phyloP scores from a whole-genome alignment of 2,113 vertebrate genomes.

The Ageneiosus marmoratus region DNA sequence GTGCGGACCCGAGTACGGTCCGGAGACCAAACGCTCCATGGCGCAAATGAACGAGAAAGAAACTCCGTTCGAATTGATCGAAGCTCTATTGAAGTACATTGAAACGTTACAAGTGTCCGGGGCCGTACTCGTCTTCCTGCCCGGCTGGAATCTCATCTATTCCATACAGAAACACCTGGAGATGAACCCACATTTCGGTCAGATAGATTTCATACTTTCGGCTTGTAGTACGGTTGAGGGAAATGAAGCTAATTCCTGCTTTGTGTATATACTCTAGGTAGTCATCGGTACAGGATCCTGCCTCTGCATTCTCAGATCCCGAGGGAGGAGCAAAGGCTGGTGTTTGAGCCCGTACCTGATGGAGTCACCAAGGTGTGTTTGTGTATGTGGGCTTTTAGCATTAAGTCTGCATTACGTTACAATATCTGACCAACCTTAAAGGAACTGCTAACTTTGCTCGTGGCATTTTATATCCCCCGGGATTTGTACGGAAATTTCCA shows the following conservation, averaged over 20 bases:
- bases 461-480: no score
- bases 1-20: slow-evolving; percentile 83
- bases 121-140: slow-evolving; percentile 90
- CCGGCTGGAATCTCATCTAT: slow-evolving; percentile 96
- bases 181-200: slow-evolving; percentile 91
- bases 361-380: slow-evolving; percentile 81
- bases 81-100: slow-evolving; percentile 89
- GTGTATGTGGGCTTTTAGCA: no score
- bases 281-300: slow-evolving; percentile 81
- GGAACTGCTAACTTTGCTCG: no score
- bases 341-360: slow-evolving; percentile 86
- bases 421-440: no score
- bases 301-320: slow-evolving; percentile 96
- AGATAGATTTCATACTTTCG: background rate
- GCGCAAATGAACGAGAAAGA: slow-evolving; percentile 90
- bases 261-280: slow-evolving; percentile 70
- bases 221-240: background rate
- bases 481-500: no score
- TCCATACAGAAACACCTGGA: slow-evolving; percentile 95
- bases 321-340: slow-evolving; percentile 89
- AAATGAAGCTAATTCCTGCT: background rate
- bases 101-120: slow-evolving; percentile 87
- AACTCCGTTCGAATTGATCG: slow-evolving; percentile 93
- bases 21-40: slow-evolving; percentile 86
- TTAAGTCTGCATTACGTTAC: no score